Evolutionary conservation across 1,140 invertebrate species (phyloP).

Genomic region (Monomorium pharaonis): DNA sequence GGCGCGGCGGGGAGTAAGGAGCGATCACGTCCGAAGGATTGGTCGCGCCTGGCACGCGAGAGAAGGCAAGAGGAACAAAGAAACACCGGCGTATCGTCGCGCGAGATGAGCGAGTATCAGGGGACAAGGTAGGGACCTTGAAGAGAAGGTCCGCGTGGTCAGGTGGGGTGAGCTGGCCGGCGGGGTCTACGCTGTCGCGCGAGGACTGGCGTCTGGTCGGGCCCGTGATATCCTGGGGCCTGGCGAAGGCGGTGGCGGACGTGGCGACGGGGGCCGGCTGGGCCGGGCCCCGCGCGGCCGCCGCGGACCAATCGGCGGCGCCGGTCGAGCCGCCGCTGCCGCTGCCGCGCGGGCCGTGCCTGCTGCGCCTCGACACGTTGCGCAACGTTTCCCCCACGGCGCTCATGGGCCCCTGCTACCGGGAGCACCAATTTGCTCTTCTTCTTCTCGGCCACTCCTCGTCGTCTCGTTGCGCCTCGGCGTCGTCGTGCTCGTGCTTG

Average conservation of each 20-base stretch:
- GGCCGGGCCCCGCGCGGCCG: conserved; percentile 62
- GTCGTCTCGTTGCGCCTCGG: conserved; percentile 69
- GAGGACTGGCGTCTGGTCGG: conserved; percentile 76
- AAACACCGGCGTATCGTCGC: conserved; percentile 29
- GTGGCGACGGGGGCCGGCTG: conserved; percentile 68
- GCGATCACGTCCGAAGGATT: background rate
- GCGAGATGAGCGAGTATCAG: conserved; percentile 69
- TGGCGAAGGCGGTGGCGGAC: conserved; percentile 47
- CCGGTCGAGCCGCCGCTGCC: background rate
- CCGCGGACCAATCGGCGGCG: conserved; percentile 75
- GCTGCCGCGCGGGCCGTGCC: conserved; percentile 56
- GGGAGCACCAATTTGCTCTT: conserved; percentile 85
- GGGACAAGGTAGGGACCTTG: conserved; percentile 77
- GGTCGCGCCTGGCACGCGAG: background rate
- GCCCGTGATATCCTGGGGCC: conserved; percentile 69
- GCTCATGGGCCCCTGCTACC: conserved; percentile 80
- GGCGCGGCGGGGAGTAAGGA: too few species aligned
- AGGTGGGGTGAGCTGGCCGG: conserved; percentile 79
- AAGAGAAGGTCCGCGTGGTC: conserved; percentile 80
- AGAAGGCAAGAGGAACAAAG: background rate
- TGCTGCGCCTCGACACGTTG: conserved; percentile 71
- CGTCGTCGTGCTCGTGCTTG: conserved; percentile 31
- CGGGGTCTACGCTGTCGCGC: conserved; percentile 72
- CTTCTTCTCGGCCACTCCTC: conserved; percentile 85
- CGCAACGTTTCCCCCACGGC: conserved; percentile 75